Conservation (phyloP, 2,797 vertebrate species). For the Hydrophis major region DNA sequence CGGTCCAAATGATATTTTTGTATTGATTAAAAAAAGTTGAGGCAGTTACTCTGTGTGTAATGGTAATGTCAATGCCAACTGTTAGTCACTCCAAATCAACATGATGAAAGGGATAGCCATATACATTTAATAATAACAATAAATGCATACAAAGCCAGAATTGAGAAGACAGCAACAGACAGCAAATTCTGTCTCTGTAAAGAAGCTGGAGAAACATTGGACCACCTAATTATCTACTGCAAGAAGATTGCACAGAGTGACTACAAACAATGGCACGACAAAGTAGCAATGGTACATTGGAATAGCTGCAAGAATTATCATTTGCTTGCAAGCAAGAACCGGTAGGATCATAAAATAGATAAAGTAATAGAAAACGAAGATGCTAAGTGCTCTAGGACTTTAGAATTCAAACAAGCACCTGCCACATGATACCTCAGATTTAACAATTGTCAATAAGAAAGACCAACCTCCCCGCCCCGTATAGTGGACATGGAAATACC, state of each 20-base stretch:
- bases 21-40: neutral
- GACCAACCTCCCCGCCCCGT: neutral
- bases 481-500: neutral
- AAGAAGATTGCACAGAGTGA: neutral
- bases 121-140: neutral
- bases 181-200: neutral
- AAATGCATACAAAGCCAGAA: neutral
- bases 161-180: neutral
- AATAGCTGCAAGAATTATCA: neutral
- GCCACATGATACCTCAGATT: neutral
- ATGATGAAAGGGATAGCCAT: neutral
- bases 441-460: neutral
- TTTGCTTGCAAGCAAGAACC: neutral
- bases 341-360: neutral
- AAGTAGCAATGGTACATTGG: neutral
- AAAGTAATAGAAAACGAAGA: neutral
- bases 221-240: neutral
- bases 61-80: neutral
- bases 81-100: neutral
- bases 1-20: neutral
- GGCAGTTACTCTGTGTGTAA: neutral
- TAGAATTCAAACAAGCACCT: neutral
- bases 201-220: neutral
- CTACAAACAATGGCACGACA: neutral
- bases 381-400: neutral